Conservation (phyloP, 2,888 invertebrate species). For the Drosophila prolongata region DNA sequence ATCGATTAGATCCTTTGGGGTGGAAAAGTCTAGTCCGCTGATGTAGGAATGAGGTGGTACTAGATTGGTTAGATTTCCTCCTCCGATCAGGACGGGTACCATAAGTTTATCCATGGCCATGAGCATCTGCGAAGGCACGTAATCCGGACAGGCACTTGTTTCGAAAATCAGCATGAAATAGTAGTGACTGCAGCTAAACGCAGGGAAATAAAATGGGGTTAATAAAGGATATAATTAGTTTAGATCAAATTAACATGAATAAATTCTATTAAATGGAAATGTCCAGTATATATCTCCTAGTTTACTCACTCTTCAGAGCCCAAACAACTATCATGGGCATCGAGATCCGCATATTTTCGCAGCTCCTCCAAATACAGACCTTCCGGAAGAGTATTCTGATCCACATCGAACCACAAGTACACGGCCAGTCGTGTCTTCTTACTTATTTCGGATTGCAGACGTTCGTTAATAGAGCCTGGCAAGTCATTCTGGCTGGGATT, state of each 20-base stretch:
- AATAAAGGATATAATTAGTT: too few relatives aligned
- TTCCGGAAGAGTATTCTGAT: conserved; percentile 18
- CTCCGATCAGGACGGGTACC: conserved; percentile 88
- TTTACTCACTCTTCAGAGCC: conserved; percentile 35
- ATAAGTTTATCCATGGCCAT: conserved; percentile 79
- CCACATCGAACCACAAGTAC: conserved; percentile 51
- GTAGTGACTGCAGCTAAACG: conserved; percentile 82
- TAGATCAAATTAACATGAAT: too few relatives aligned
- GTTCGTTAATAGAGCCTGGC: background rate
- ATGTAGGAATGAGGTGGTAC: conserved; percentile 87
- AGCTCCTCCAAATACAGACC: conserved; percentile 53
- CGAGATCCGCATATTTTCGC: conserved; percentile 35
- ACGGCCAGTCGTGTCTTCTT: conserved; percentile 27
- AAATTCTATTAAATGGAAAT: too few relatives aligned
- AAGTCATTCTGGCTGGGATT: background rate
- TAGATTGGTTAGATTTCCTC: conserved; percentile 86
- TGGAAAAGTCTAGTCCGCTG: conserved; percentile 86
- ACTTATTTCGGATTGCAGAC: conserved; percentile 2
- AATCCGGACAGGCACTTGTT: conserved; percentile 88
- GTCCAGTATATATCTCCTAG: background rate
- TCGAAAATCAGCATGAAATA: conserved; percentile 88
- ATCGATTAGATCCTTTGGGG: conserved; percentile 85
- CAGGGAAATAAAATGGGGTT: background rate
- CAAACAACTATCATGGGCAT: conserved; percentile 35
- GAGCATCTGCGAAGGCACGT: conserved; percentile 87